phyloP scores from a whole-genome alignment of 2,113 vertebrate species.

The Spilogale gracilis region DNA sequence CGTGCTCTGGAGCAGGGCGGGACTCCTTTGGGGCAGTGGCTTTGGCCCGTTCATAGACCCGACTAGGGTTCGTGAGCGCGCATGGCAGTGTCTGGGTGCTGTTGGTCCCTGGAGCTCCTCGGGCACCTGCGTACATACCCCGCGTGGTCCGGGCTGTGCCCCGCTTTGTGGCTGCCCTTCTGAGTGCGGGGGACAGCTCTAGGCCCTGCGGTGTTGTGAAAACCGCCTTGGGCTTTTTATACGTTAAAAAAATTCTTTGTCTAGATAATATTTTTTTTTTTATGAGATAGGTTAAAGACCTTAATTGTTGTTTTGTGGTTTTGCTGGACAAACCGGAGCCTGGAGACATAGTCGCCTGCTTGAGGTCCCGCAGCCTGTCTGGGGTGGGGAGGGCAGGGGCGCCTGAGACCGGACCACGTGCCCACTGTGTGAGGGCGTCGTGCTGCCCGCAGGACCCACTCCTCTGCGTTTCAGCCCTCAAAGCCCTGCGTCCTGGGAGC shows the following conservation, averaged over 20 bases:
- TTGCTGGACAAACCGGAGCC: slow-evolving; percentile 17
- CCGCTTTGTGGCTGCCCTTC: accelerated
- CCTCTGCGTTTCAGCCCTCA: neutral
- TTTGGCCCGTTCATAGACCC: neutral
- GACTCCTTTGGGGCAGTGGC: neutral
- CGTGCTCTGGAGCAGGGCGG: neutral
- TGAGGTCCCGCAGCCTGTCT: neutral
- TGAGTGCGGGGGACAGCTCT: neutral
- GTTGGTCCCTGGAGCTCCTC: accelerated
- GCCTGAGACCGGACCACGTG: neutral
- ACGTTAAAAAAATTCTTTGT: neutral
- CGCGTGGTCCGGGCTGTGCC: accelerated
- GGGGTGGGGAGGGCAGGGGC: neutral
- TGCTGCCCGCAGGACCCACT: neutral
- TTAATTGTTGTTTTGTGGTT: neutral
- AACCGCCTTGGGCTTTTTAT: neutral
- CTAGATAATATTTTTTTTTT: neutral
- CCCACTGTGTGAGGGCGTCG: neutral
- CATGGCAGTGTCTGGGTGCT: accelerated
- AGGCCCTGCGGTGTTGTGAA: neutral
- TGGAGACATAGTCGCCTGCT: neutral
- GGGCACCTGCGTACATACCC: neutral
- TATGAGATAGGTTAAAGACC: neutral
- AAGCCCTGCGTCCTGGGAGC: neutral
- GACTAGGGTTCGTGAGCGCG: neutral